Conservation (phyloP, 1,140 invertebrate species). For the Lasioglossum baleicum region DNA sequence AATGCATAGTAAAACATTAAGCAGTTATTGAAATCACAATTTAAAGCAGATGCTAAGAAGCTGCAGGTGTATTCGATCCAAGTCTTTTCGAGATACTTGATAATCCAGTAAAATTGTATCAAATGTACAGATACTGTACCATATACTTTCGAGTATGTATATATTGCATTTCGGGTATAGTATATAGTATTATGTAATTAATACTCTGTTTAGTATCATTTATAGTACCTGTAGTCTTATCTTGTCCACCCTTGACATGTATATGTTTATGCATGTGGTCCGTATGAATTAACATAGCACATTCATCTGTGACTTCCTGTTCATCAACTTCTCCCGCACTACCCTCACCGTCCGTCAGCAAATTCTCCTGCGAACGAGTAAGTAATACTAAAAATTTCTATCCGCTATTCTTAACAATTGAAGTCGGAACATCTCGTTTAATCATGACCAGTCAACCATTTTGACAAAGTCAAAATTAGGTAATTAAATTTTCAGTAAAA, state of each 20-base stretch:
- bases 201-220: slow-evolving; percentile 30
- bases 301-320: slow-evolving; percentile 90
- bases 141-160: background rate
- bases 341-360: slow-evolving; percentile 83
- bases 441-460: background rate
- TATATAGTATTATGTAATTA: background rate
- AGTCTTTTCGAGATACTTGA: slow-evolving; percentile 1
- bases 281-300: slow-evolving; percentile 89
- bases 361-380: slow-evolving; percentile 79
- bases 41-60: slow-evolving; percentile 40
- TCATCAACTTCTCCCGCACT: slow-evolving; percentile 82
- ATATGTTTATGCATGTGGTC: slow-evolving; percentile 79
- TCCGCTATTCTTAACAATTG: background rate
- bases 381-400: slow-evolving; percentile 29
- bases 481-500: slow-evolving; percentile 12
- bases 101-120: slow-evolving; percentile 25
- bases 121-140: slow-evolving; percentile 5
- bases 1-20: slow-evolving; percentile 31
- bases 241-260: slow-evolving; percentile 71
- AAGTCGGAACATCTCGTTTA: background rate
- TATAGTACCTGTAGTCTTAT: slow-evolving; percentile 72
- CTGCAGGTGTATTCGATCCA: slow-evolving; percentile 26
- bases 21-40: slow-evolving; percentile 24
- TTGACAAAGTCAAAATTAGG: background rate
- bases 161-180: background rate